These are phyloP conservation scores for Dasysyrphus albostriatus DNA, from an alignment of 2,888 invertebrate genomes.

Conservation along the genomic window DNA sequence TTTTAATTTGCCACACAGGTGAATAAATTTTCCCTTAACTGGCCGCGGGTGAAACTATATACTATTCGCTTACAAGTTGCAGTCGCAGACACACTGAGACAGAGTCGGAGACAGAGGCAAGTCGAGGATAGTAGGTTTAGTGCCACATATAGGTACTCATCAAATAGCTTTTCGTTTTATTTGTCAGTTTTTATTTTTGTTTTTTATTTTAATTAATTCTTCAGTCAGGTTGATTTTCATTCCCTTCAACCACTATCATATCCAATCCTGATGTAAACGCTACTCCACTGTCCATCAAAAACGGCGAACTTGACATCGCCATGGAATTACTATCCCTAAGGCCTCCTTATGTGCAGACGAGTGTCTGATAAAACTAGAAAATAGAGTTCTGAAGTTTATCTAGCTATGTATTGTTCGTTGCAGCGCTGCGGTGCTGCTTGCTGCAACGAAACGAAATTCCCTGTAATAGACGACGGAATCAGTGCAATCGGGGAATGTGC, in stretches of 20 bases:
- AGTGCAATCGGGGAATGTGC: slow-evolving; percentile 73
- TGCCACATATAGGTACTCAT: slow-evolving; percentile 33
- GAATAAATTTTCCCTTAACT: slow-evolving; percentile 61
- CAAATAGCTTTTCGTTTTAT: slow-evolving; percentile 46
- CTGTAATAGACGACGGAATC: slow-evolving; percentile 69
- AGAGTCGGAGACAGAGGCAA: background rate
- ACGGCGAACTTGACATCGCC: slow-evolving; percentile 72
- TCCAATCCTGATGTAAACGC: slow-evolving; percentile 45
- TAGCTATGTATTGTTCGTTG: background rate
- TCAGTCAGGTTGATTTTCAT: slow-evolving; percentile 71
- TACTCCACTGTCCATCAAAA: slow-evolving; percentile 71
- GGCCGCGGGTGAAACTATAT: slow-evolving; percentile 39
- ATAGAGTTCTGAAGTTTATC: slow-evolving; percentile 34
- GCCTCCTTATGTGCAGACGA: slow-evolving; percentile 61
- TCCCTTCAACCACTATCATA: slow-evolving; percentile 64
- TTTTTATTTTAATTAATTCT: slow-evolving; percentile 73
- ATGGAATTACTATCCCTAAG: slow-evolving; percentile 73
- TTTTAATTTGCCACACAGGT: slow-evolving; percentile 73
- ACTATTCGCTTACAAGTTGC: slow-evolving; percentile 54
- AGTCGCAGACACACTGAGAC: slow-evolving; percentile 1
- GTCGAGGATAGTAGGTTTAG: background rate
- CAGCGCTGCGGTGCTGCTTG: background rate
- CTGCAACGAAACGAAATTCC: slow-evolving; percentile 26
- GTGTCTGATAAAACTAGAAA: slow-evolving; percentile 55
- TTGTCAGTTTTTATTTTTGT: background rate